Evolutionary conservation across 2,888 invertebrate genomes (phyloP).

Genomic region (Eurois occulta): DNA sequence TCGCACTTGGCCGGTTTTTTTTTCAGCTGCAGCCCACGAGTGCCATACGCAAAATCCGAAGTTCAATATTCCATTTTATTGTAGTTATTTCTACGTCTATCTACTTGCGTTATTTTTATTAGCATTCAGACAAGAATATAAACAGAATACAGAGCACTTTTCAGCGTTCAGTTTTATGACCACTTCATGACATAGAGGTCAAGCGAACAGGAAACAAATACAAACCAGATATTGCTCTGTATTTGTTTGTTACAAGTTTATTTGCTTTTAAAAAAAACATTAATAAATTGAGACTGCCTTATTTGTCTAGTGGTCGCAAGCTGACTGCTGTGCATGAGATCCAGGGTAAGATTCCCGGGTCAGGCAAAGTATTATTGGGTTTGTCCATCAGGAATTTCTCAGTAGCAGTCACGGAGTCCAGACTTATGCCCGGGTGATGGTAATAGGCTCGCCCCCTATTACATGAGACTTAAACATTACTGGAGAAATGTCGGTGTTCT

Average conservation of each 20-base stretch:
- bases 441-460: background rate
- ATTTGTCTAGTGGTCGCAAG: background rate
- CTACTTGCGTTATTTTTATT: slow-evolving; percentile 27
- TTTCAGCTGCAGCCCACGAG: no score
- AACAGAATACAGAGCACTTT: slow-evolving; percentile 37
- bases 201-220: slow-evolving; percentile 36
- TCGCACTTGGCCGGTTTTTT: no score
- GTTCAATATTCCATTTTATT: slow-evolving; percentile 5
- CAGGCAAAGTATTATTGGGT: no score
- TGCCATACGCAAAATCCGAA: background rate
- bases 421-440: no score
- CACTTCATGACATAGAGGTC: slow-evolving; percentile 41
- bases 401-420: no score
- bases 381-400: no score
- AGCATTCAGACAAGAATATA: slow-evolving; percentile 38
- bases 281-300: background rate
- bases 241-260: slow-evolving; percentile 3
- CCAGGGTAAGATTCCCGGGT: no score
- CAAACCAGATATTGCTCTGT: background rate
- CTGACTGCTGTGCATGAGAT: no score
- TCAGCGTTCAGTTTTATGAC: slow-evolving; percentile 40
- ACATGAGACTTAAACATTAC: background rate
- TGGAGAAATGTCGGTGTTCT: background rate
- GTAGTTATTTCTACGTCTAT: slow-evolving; percentile 3
- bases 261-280: background rate